These are phyloP conservation scores for Chelmon rostratus DNA, from an alignment of 2,797 vertebrate genomes.

Conservation along the genomic window DNA sequence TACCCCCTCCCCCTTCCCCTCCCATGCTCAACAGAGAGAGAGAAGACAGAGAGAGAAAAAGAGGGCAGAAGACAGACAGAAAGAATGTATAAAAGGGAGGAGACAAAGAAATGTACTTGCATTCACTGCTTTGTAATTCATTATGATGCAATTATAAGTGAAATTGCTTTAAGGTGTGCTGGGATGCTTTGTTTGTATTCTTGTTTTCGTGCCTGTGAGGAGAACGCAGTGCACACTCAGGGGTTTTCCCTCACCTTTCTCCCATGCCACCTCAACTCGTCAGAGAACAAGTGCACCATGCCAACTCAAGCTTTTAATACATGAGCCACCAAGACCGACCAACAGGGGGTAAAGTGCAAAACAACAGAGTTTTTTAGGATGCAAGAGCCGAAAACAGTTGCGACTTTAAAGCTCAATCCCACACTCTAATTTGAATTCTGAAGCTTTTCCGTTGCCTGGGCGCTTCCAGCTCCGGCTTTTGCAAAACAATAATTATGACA, in stretches of 20 bases:
- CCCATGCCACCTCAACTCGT: constrained; percentile 29
- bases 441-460: constrained; percentile 68
- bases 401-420: constrained; percentile 58
- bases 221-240: neutral
- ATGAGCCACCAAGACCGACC: constrained; percentile 13
- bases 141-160: constrained; percentile 24
- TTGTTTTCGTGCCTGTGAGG: constrained; percentile 23
- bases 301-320: constrained; percentile 58
- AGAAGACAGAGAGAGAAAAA: constrained; percentile 31
- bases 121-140: constrained; percentile 38
- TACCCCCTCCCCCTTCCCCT: constrained; percentile 38
- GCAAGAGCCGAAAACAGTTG: constrained; percentile 49
- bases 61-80: constrained; percentile 41
- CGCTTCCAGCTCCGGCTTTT: constrained; percentile 66
- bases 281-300: constrained; percentile 50
- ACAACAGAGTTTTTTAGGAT: constrained; percentile 29
- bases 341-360: constrained; percentile 21
- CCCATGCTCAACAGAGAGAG: constrained; percentile 56
- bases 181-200: constrained; percentile 15
- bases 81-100: constrained; percentile 36
- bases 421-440: constrained; percentile 74
- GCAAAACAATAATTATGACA: constrained; percentile 81
- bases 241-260: constrained; percentile 48
- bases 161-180: constrained; percentile 8
- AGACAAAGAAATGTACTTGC: constrained; percentile 42